Conservation (phyloP, 23 tunicate species). For the Clavelina lepadiformis region DNA sequence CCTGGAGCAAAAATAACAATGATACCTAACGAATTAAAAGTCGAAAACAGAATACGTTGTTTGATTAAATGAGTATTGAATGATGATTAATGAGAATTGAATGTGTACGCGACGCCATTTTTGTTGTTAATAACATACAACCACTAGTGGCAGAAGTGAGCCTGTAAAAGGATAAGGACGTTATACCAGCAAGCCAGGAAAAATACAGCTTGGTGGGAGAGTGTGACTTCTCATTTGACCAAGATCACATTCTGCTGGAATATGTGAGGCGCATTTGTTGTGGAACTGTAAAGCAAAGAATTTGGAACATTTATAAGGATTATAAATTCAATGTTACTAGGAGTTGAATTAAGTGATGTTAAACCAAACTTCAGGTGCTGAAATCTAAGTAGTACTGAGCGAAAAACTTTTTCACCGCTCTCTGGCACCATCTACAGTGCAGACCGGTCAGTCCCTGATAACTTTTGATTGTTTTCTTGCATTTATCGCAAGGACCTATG, state of each 20-base stretch:
- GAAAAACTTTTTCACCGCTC: conserved; percentile 32
- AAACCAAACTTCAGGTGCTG: no score
- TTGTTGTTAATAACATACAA: no score
- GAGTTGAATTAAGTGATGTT: no score
- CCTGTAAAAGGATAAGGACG: no score
- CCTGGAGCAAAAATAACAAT: no score
- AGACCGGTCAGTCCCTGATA: conserved; percentile 78
- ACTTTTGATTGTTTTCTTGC: conserved; percentile 74
- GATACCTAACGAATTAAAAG: no score
- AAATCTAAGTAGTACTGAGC: background rate
- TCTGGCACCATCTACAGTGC: conserved; percentile 89
- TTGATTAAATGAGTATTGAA: no score
- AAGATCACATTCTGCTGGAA: conserved; percentile 56
- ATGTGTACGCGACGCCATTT: no score
- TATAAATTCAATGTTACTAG: no score
- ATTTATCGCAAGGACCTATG: conserved; percentile 82
- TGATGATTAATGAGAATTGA: no score
- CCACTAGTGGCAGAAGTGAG: no score
- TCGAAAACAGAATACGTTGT: no score
- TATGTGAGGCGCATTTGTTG: conserved; percentile 91
- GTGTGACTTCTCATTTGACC: conserved; percentile 79
- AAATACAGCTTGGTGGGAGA: conserved; percentile 63
- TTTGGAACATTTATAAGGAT: background rate
- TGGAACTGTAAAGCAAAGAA: conserved; percentile 50
- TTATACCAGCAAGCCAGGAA: conserved; percentile 78